Conservation (phyloP, 1,140 invertebrate species). For the Araneus ventricosus region DNA sequence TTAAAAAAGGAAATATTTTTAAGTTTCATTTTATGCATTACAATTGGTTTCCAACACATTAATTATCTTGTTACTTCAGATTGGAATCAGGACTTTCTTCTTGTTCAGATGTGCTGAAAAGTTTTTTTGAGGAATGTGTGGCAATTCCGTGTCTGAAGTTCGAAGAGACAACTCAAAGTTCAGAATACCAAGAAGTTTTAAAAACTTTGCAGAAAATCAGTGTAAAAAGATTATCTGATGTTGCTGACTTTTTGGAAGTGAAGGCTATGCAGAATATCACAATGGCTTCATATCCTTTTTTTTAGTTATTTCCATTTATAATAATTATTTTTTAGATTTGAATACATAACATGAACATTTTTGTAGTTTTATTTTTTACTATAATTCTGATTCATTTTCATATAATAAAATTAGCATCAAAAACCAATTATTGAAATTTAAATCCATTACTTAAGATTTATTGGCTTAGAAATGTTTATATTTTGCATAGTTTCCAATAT, state of each 20-base stretch:
- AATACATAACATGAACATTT: too few species aligned
- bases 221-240: conserved; percentile 81
- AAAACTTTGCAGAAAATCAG: conserved; percentile 70
- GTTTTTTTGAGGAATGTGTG: conserved; percentile 55
- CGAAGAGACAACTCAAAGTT: conserved; percentile 37
- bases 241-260: conserved; percentile 86
- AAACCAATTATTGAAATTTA: too few species aligned
- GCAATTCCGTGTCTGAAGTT: conserved; percentile 28
- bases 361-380: too few species aligned
- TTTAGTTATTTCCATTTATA: conserved; percentile 80
- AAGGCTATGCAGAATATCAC: conserved; percentile 89
- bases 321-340: neutral
- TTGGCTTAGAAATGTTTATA: too few species aligned
- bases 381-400: too few species aligned
- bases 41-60: neutral
- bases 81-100: conserved; percentile 83
- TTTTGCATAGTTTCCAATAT: too few species aligned
- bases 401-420: too few species aligned
- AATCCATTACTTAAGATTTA: too few species aligned
- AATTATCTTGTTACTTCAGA: conserved; percentile 78
- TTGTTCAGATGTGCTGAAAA: conserved; percentile 75
- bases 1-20: neutral
- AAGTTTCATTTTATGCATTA: neutral
- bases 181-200: conserved; percentile 74
- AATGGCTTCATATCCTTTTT: conserved; percentile 90